Evolutionary conservation across 1,140 invertebrate species (phyloP).

Genomic region (Drosophila orena): DNA sequence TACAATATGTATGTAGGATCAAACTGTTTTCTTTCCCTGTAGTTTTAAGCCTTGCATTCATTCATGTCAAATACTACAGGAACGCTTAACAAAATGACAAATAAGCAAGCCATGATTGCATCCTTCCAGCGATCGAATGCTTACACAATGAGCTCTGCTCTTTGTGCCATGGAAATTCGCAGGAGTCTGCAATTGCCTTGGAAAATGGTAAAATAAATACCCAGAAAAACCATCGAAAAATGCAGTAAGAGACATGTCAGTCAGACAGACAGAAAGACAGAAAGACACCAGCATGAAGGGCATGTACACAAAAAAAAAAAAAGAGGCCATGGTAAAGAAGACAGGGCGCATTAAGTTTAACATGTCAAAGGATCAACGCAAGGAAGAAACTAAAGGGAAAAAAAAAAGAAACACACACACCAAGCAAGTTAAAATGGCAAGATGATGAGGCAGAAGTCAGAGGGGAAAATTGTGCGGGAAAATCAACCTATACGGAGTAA

Average conservation of each 20-base stretch:
- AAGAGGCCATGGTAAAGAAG: slow-evolving; percentile 3
- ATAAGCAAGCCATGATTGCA: slow-evolving; percentile 49
- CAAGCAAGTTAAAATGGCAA: slow-evolving; percentile 38
- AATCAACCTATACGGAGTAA: slow-evolving; percentile 68
- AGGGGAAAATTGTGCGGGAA: slow-evolving; percentile 24
- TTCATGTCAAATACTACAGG: slow-evolving; percentile 30
- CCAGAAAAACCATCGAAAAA: slow-evolving; percentile 51
- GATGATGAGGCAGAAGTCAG: slow-evolving; percentile 29
- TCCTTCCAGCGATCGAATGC: slow-evolving; percentile 50
- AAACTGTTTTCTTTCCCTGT: not conserved
- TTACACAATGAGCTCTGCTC: slow-evolving; percentile 32
- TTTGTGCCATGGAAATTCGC: slow-evolving; percentile 42
- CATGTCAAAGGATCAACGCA: slow-evolving; percentile 79
- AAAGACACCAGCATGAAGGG: slow-evolving; percentile 36
- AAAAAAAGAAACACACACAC: slow-evolving; percentile 10
- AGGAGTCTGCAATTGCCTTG: slow-evolving; percentile 58
- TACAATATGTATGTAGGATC: no score
- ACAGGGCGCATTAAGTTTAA: slow-evolving; percentile 74
- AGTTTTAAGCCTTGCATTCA: slow-evolving; percentile 21
- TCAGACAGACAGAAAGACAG: slow-evolving; percentile 30
- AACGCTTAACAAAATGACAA: slow-evolving; percentile 42
- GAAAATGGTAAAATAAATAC: slow-evolving; percentile 64
- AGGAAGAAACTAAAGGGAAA: slow-evolving; percentile 11
- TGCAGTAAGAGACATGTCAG: slow-evolving; percentile 64
- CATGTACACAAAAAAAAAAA: not conserved